Evolutionary conservation across 2,797 vertebrate species (phyloP).

Genomic region (Alouatta caraya): DNA sequence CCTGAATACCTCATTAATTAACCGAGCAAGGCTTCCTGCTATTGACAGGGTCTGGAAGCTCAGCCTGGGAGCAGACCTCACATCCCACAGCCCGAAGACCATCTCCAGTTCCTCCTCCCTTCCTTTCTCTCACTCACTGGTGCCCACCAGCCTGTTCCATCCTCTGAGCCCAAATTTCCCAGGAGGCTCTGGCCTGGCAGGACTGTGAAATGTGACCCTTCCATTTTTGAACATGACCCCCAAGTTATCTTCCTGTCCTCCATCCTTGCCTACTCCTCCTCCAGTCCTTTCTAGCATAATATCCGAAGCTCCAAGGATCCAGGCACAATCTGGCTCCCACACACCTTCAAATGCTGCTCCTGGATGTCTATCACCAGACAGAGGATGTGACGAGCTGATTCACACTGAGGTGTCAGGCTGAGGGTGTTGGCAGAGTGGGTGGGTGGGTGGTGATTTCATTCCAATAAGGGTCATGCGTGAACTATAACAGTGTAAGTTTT

Average conservation of each 20-base stretch:
- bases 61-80: constrained; percentile 81
- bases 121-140: not conserved
- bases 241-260: not conserved
- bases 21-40: constrained; percentile 82
- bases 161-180: not conserved
- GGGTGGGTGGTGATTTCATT: constrained; percentile 66
- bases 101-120: constrained; percentile 30
- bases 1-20: constrained; percentile 88
- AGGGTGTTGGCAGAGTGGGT: constrained; percentile 56
- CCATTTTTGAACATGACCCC: constrained; percentile 5
- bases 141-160: not conserved
- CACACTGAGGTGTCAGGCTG: constrained; percentile 58
- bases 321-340: constrained; percentile 22
- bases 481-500: constrained; percentile 3
- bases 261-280: not conserved
- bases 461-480: constrained; percentile 61
- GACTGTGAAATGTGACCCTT: constrained; percentile 20
- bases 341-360: constrained; percentile 15
- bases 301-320: constrained; percentile 31
- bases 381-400: constrained; percentile 65
- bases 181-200: not conserved
- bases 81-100: constrained; percentile 78
- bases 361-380: constrained; percentile 63
- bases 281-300: constrained; percentile 31
- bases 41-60: constrained; percentile 86